phyloP scores from a whole-genome alignment of 2,888 invertebrate species.

The Eucera pruinosa region DNA sequence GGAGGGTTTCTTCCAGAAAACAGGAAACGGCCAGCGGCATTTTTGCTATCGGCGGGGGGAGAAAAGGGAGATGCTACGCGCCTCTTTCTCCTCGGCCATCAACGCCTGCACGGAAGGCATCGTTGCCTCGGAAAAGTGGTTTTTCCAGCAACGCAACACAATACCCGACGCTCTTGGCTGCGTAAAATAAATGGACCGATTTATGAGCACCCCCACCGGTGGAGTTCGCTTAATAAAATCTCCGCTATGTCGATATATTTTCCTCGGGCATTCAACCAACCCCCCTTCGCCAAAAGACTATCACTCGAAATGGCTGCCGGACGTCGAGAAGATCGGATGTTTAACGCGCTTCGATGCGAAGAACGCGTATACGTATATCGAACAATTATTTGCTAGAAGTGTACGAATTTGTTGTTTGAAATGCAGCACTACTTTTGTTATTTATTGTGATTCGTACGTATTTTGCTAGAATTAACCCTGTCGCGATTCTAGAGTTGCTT shows the following conservation, averaged over 20 bases:
- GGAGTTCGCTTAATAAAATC: slow-evolving; percentile 75
- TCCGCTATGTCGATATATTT: slow-evolving; percentile 72
- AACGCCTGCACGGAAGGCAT: slow-evolving; percentile 8
- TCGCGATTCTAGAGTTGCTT: no score
- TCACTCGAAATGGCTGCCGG: slow-evolving; percentile 1
- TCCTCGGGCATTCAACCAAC: slow-evolving; percentile 21
- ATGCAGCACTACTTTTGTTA: no score
- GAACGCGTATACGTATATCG: no score
- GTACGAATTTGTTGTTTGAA: no score
- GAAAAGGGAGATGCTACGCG: neutral
- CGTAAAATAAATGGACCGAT: slow-evolving; percentile 80
- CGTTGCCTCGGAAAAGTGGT: slow-evolving; percentile 51
- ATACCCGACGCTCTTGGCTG: slow-evolving; percentile 52
- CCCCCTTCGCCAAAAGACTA: neutral
- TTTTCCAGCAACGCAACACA: slow-evolving; percentile 62
- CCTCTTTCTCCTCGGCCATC: slow-evolving; percentile 40
- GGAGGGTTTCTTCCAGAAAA: slow-evolving; percentile 37
- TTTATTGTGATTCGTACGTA: no score
- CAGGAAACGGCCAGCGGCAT: slow-evolving; percentile 40
- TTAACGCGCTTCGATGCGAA: neutral
- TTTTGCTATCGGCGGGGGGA: slow-evolving; percentile 28
- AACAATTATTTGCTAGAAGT: no score
- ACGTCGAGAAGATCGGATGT: neutral
- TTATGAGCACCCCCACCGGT: slow-evolving; percentile 64
- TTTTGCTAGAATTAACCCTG: no score